Evolutionary conservation across 2,888 invertebrate genomes (phyloP).

Genomic region (Drosophila acutilabella): DNA sequence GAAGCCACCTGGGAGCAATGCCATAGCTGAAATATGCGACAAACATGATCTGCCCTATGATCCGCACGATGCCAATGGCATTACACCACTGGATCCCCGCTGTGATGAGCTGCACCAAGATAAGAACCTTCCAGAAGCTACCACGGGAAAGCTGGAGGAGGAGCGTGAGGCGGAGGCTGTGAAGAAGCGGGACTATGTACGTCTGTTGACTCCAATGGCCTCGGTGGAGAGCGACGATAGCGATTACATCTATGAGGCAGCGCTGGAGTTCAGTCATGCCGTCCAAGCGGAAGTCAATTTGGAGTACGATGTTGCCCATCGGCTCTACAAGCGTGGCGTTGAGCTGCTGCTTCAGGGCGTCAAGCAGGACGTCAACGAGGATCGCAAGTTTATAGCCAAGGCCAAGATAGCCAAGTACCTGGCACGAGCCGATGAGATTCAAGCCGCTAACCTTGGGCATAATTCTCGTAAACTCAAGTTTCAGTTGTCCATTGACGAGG

Average conservation of each 20-base stretch:
- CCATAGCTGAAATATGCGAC: slow-evolving; percentile 81
- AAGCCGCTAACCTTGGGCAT: slow-evolving; percentile 74
- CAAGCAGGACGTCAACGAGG: slow-evolving; percentile 83
- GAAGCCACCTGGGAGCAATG: slow-evolving; percentile 57
- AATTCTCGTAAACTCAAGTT: slow-evolving; percentile 65
- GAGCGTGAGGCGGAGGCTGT: not conserved
- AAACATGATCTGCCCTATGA: slow-evolving; percentile 78
- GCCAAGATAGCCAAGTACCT: slow-evolving; percentile 84
- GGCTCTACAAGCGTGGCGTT: slow-evolving; percentile 83
- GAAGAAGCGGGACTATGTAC: slow-evolving; percentile 48
- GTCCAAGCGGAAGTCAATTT: slow-evolving; percentile 84
- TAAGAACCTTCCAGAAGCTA: not conserved
- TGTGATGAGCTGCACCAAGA: slow-evolving; percentile 53
- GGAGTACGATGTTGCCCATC: slow-evolving; percentile 82
- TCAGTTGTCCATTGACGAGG: slow-evolving; percentile 82
- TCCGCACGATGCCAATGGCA: slow-evolving; percentile 59
- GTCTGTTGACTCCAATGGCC: slow-evolving; percentile 83
- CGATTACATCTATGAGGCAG: slow-evolving; percentile 85
- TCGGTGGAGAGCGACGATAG: slow-evolving; percentile 84
- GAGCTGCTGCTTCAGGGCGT: slow-evolving; percentile 82
- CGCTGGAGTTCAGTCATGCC: slow-evolving; percentile 84
- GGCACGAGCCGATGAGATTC: slow-evolving; percentile 83
- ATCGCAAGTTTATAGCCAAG: slow-evolving; percentile 84
- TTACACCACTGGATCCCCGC: slow-evolving; percentile 67
- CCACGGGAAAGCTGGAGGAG: not conserved